Evolutionary conservation across 2,113 vertebrate species (phyloP).

Genomic region (Gymnogyps californianus): DNA sequence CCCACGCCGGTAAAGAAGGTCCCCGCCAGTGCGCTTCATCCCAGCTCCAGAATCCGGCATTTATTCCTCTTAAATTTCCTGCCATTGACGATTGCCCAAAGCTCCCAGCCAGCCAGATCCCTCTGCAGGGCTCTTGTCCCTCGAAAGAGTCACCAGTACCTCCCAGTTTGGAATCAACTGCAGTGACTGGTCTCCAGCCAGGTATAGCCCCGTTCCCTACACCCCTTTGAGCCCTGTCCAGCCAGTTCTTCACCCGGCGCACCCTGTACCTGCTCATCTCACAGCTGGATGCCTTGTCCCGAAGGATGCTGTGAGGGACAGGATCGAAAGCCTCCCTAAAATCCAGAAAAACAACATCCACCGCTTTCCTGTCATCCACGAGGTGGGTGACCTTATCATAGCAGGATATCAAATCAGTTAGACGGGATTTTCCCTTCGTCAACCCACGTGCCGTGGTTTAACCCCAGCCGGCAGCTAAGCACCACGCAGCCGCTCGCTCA

Average conservation of each 20-base stretch:
- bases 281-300: not conserved
- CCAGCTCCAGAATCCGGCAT: not conserved
- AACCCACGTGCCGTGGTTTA: too few relatives aligned
- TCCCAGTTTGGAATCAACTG: not conserved
- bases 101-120: not conserved
- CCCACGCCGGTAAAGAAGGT: not conserved
- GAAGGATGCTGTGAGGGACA: not conserved
- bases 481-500: too few relatives aligned
- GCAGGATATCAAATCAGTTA: not conserved
- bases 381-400: rapidly evolving
- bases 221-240: not conserved
- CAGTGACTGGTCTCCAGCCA: not conserved
- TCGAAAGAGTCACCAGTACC: not conserved
- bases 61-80: not conserved
- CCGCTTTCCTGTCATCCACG: not conserved
- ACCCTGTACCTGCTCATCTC: not conserved
- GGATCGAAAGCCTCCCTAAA: not conserved
- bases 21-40: rapidly evolving
- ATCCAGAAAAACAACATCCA: not conserved
- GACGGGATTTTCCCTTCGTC: rapidly evolving
- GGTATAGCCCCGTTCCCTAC: rapidly evolving
- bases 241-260: not conserved
- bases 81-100: too few relatives aligned
- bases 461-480: too few relatives aligned
- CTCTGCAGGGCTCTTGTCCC: too few relatives aligned